These are phyloP conservation scores for Catocala nupta DNA, from an alignment of 2,888 invertebrate genomes.

Conservation along the genomic window DNA sequence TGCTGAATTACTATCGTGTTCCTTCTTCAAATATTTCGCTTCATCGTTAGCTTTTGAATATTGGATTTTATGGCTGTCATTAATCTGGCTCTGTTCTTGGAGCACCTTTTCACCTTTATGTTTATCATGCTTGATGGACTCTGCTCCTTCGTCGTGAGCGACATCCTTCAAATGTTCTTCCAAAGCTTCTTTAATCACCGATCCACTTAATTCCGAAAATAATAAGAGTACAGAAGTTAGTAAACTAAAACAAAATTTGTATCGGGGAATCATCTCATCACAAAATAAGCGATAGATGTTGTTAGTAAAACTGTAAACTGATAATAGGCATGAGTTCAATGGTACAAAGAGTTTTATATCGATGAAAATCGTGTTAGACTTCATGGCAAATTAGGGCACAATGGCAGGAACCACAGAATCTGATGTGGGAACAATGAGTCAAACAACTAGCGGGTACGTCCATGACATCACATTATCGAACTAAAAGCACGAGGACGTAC, in stretches of 20 bases:
- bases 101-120: constrained; percentile 82
- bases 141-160: constrained; percentile 76
- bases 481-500: constrained; percentile 58
- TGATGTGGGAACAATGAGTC: constrained; percentile 73
- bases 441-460: constrained; percentile 65
- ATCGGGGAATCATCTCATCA: constrained; percentile 75
- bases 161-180: constrained; percentile 83
- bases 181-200: constrained; percentile 77
- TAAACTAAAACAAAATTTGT: constrained; percentile 61
- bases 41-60: constrained; percentile 80
- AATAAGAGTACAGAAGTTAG: constrained; percentile 66
- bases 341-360: constrained; percentile 81
- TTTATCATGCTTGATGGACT: constrained; percentile 78
- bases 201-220: constrained; percentile 64
- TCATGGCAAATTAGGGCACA: constrained; percentile 82
- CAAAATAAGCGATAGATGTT: constrained; percentile 57
- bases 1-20: constrained; percentile 77
- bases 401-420: constrained; percentile 83
- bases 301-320: constrained; percentile 53
- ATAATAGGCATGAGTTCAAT: constrained; percentile 69
- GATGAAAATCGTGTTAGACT: constrained; percentile 74
- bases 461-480: constrained; percentile 78
- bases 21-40: constrained; percentile 81
- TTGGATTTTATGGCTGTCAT: constrained; percentile 80
- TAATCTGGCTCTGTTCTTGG: constrained; percentile 75